Evolutionary conservation across 53 echinoderm and acorn worm genomes (phyloP), one percentile per base, ranked within the genome.

Genomic region (Actinopyga echinites): DNA sequence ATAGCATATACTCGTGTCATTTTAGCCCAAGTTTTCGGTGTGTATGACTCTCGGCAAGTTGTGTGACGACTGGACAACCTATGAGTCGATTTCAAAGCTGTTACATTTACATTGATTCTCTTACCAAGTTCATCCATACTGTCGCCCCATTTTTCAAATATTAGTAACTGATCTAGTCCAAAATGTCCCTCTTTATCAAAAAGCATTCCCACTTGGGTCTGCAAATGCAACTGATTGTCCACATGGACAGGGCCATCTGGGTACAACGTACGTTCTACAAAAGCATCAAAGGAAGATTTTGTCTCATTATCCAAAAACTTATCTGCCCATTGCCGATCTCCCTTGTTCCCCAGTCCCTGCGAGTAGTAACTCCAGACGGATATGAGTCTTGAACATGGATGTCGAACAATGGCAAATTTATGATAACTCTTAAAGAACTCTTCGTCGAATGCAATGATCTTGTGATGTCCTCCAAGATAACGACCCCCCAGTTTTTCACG

Each of bases 361-460:
- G 75, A 22, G 75, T 75, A 75, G 33, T 75, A 75, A 54, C 75
- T 45, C 75, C 75, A 75, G 11, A 75, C 53, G 30, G 75, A 75
- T 13, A 75, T 0, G 10, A 75, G 75, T 53, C 45, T 52, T 19
- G n/a, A n/a, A n/a, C n/a, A n/a, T n/a, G n/a, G n/a, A n/a, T n/a
- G n/a, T n/a, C n/a, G n/a, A n/a, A n/a, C 75, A 49, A 75, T 75
- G 53, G 23, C 42, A 55, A 75, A 75, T 11, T 75, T 75, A 42
- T 54, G 56, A 20, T 75, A 75, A 3, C 24, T 17, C 28, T 26
- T 55, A 20, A 54, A 75, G 6, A 30, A 42, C 8, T 75, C 55
- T 29, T 54, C 44, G 28, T 75, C 55, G 30, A 75, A 75, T 15
- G 53, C 75, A 4, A 7, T 30, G 30, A 75, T 75, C 28, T 75